Conservation (phyloP, 2,888 invertebrate genomes). For the Phytoseiulus persimilis region DNA sequence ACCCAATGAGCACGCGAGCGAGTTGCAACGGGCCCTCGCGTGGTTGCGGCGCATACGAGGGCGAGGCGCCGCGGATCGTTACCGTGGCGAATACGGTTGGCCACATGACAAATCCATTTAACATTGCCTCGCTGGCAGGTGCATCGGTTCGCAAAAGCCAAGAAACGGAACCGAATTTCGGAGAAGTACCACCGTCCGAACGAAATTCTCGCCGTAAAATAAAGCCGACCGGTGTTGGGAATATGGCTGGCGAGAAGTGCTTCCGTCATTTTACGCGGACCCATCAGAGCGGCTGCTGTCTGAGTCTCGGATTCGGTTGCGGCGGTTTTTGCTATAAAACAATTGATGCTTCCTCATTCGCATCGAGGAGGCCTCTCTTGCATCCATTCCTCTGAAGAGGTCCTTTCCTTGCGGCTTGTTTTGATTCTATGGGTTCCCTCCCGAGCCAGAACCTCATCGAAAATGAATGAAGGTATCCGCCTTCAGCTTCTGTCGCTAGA, state of each 20-base stretch:
- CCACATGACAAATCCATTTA: background rate
- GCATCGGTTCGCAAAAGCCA: background rate
- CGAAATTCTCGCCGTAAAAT: background rate
- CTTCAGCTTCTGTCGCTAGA: background rate
- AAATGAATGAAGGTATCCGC: background rate
- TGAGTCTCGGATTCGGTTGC: background rate
- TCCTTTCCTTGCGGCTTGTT: background rate
- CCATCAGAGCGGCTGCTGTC: background rate
- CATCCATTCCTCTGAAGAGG: background rate
- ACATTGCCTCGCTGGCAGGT: background rate
- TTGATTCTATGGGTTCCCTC: background rate
- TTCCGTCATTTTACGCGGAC: background rate
- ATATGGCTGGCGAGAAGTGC: background rate
- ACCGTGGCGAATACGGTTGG: background rate
- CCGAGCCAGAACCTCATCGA: background rate
- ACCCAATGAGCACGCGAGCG: background rate
- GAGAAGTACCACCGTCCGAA: background rate
- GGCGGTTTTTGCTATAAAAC: background rate
- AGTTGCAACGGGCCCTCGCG: background rate
- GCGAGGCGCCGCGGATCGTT: background rate
- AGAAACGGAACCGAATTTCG: background rate
- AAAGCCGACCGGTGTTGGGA: background rate
- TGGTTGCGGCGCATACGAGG: background rate
- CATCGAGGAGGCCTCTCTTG: background rate
- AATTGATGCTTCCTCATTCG: background rate